phyloP scores from a whole-genome alignment of 1,140 invertebrate species.

The Drosophila biarmipes region DNA sequence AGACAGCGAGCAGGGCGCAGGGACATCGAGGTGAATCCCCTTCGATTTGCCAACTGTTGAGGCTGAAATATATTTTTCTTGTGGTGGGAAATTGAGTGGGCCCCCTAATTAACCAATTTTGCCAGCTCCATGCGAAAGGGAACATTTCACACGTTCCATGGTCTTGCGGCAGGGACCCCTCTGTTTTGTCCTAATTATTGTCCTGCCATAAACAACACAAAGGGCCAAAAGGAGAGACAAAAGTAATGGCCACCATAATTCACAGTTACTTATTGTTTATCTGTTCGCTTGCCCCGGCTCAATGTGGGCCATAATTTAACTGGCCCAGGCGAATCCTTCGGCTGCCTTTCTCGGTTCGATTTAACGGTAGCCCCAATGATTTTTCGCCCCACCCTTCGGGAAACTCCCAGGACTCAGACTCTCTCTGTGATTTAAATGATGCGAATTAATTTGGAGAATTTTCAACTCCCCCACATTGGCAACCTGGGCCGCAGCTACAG shows the following conservation, averaged over 20 bases:
- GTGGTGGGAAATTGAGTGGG: conserved; percentile 29
- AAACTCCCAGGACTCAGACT: neutral
- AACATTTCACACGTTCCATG: conserved; percentile 54
- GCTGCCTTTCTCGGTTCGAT: conserved; percentile 47
- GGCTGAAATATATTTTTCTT: conserved; percentile 26
- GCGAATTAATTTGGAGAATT: conserved; percentile 76
- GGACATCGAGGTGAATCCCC: conserved; percentile 16
- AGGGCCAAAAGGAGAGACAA: conserved; percentile 37
- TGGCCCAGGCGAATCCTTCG: conserved; percentile 15
- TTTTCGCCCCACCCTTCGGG: neutral
- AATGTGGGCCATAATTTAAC: conserved; percentile 76
- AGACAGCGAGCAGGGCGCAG: conserved; percentile 16
- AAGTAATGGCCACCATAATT: conserved; percentile 83
- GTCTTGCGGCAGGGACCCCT: neutral
- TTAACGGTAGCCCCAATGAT: conserved; percentile 24
- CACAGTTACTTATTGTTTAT: conserved; percentile 84
- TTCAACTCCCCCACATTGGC: conserved; percentile 40
- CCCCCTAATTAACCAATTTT: conserved; percentile 77
- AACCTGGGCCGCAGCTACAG: conserved; percentile 33
- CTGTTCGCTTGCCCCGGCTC: conserved; percentile 74
- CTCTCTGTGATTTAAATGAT: conserved; percentile 73
- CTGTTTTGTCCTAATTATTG: conserved; percentile 71
- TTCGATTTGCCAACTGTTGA: conserved; percentile 79
- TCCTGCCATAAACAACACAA: conserved; percentile 75
- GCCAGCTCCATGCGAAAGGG: neutral